Conservation (phyloP, 2,888 invertebrate genomes). For the Apamea crenata region DNA sequence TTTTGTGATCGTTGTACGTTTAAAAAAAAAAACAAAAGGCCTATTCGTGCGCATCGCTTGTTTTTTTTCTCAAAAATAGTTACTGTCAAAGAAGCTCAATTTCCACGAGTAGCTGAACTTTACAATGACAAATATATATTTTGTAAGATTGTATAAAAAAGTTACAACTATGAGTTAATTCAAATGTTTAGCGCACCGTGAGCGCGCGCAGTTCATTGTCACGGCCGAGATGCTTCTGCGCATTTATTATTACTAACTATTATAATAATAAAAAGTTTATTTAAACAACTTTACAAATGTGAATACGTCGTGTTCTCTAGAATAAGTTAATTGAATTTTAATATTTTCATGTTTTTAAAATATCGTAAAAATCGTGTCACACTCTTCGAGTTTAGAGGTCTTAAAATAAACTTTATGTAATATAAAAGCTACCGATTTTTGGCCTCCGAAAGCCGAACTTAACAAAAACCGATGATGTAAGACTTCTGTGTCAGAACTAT, state of each 20-base stretch:
- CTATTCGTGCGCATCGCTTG: not conserved
- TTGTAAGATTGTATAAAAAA: conserved; percentile 42
- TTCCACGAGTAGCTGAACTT: conserved; percentile 39
- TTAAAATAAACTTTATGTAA: conserved; percentile 21
- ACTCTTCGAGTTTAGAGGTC: not conserved
- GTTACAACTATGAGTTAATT: conserved; percentile 56
- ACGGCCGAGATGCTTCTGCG: conserved; percentile 65
- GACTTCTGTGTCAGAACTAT: conserved; percentile 20
- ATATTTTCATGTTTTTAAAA: not conserved
- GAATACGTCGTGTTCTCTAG: conserved; percentile 13
- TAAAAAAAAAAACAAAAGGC: not conserved
- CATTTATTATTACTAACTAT: conserved; percentile 50
- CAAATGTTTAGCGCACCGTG: conserved; percentile 62
- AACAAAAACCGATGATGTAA: conserved; percentile 50
- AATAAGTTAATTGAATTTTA: conserved; percentile 15
- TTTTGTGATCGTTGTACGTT: not conserved
- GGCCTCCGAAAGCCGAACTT: conserved; percentile 32
- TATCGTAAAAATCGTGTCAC: not conserved
- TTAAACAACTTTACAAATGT: conserved; percentile 10
- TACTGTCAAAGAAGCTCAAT: conserved; percentile 39
- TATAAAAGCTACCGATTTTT: conserved; percentile 37
- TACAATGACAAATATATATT: conserved; percentile 51
- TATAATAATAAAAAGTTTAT: conserved; percentile 35
- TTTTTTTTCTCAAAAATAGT: not conserved
- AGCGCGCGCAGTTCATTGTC: conserved; percentile 73